These are phyloP conservation scores for Microplitis mediator DNA, from an alignment of 1,140 invertebrate genomes.

Conservation along the genomic window DNA sequence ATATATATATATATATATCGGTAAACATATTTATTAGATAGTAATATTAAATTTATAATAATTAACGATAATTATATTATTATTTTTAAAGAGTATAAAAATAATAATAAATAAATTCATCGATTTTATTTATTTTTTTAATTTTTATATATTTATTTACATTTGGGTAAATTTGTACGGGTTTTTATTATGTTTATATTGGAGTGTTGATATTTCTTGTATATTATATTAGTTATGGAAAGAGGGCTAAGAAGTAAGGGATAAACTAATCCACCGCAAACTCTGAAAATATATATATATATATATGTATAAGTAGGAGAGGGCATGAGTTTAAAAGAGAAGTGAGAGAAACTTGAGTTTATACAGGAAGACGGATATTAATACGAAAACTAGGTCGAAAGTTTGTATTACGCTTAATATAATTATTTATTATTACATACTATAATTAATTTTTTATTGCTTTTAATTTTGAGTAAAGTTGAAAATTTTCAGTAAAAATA, in stretches of 20 bases:
- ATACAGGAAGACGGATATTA: conserved; percentile 22
- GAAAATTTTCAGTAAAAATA: too few relatives aligned
- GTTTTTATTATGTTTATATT: too few relatives aligned
- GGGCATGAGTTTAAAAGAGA: not conserved
- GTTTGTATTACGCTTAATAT: conserved; percentile 48
- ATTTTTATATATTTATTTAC: too few relatives aligned
- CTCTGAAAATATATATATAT: conserved; percentile 26
- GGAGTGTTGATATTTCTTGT: too few relatives aligned
- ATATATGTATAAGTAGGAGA: not conserved
- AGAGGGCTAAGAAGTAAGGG: conserved; percentile 2
- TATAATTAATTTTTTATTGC: not conserved
- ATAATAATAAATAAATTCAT: too few relatives aligned
- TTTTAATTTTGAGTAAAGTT: too few relatives aligned
- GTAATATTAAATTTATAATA: too few relatives aligned
- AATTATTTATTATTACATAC: conserved; percentile 36
- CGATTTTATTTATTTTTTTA: too few relatives aligned
- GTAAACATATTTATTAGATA: too few relatives aligned
- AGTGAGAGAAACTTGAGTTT: not conserved
- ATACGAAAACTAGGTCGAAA: conserved; percentile 52
- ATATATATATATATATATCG: too few relatives aligned
- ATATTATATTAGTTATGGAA: not conserved
- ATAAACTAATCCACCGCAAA: conserved; percentile 14
- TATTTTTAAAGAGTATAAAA: too few relatives aligned
- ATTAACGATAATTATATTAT: too few relatives aligned
- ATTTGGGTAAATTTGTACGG: not conserved